These are phyloP conservation scores for Oncopeltus fasciatus DNA, from an alignment of 1,140 invertebrate genomes.

Conservation along the genomic window DNA sequence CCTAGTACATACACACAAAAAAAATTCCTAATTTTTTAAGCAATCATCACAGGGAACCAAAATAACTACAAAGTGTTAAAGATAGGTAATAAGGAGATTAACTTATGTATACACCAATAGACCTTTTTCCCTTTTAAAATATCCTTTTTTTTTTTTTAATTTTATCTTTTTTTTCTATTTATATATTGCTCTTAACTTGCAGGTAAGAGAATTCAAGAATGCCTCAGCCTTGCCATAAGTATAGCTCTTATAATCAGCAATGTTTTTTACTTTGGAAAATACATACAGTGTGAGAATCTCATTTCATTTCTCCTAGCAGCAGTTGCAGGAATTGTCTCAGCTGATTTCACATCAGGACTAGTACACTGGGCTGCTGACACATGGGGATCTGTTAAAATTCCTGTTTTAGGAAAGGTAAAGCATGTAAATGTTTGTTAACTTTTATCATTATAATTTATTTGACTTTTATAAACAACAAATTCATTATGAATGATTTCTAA, in stretches of 20 bases:
- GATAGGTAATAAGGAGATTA: too few relatives aligned
- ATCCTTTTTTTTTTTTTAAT: not conserved
- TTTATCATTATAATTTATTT: too few relatives aligned
- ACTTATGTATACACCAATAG: not conserved
- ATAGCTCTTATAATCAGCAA: constrained; percentile 71
- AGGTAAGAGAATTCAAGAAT: constrained; percentile 91
- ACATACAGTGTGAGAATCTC: constrained; percentile 56
- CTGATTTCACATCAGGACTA: constrained; percentile 89
- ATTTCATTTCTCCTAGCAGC: constrained; percentile 60
- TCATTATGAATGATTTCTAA: too few relatives aligned
- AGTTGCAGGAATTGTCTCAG: constrained; percentile 79
- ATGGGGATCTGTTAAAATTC: constrained; percentile 88
- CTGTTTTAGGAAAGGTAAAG: constrained; percentile 77
- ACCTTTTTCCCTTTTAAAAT: not conserved
- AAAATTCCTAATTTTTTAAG: too few relatives aligned
- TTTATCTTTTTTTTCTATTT: not conserved
- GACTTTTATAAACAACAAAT: too few relatives aligned
- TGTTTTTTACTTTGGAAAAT: constrained; percentile 49
- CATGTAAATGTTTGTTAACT: too few relatives aligned
- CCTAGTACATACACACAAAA: too few relatives aligned
- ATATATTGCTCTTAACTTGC: constrained; percentile 26
- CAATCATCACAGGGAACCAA: too few relatives aligned
- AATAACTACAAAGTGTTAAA: too few relatives aligned
- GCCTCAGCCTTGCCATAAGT: constrained; percentile 71
- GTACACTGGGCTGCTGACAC: constrained; percentile 98